phyloP scores from a whole-genome alignment of 2,113 vertebrate genomes.

The Labrus mixtus region DNA sequence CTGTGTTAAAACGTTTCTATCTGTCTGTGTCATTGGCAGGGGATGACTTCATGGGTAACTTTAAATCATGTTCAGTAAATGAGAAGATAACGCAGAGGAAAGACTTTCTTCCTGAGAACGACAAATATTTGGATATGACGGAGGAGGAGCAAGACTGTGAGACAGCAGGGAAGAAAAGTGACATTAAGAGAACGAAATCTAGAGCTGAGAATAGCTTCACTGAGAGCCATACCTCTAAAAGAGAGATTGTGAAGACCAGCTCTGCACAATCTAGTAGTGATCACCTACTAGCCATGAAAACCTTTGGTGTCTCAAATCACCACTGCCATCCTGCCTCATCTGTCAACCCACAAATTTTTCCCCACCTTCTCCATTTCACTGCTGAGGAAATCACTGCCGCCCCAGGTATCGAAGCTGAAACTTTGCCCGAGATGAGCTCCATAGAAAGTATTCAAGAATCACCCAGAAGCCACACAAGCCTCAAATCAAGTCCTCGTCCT shows the following conservation, averaged over 20 bases:
- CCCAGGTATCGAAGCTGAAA: conserved; percentile 65
- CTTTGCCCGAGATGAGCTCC: conserved; percentile 62
- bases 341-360: not conserved
- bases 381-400: conserved; percentile 25
- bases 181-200: conserved; percentile 9
- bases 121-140: conserved; percentile 42
- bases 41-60: conserved; percentile 9
- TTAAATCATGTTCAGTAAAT: conserved; percentile 14
- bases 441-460: conserved; percentile 58
- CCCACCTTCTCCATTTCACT: conserved; percentile 34
- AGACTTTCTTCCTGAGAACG: conserved; percentile 42
- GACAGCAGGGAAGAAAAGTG: conserved; percentile 40
- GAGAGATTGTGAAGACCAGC: conserved; percentile 4
- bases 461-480: conserved; percentile 17
- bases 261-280: not conserved
- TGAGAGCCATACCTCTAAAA: conserved; percentile 8
- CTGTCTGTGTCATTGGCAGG: not conserved
- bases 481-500: conserved; percentile 17
- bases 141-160: conserved; percentile 67
- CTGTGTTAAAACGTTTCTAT: not conserved
- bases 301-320: not conserved
- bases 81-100: conserved; percentile 56
- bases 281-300: not conserved
- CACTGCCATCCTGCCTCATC: conserved; percentile 15
- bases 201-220: not conserved